Evolutionary conservation across 2,113 vertebrate species (phyloP).

Genomic region (Pyrgilauda ruficollis): DNA sequence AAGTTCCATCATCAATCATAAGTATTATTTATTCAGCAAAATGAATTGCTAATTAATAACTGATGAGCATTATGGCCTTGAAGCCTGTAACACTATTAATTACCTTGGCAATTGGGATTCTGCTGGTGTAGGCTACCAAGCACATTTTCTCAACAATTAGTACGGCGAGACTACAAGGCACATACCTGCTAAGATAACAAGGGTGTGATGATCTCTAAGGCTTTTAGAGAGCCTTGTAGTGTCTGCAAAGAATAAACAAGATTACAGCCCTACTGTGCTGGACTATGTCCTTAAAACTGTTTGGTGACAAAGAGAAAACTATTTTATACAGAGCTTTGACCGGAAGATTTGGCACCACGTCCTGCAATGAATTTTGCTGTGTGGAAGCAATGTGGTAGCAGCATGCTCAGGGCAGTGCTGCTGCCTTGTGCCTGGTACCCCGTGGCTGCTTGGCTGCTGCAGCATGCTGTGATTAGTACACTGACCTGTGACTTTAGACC

Average conservation of each 20-base stretch:
- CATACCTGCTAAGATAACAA: slow-evolving; percentile 76
- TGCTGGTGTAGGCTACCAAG: slow-evolving; percentile 80
- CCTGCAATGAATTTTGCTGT: not conserved
- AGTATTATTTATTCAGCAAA: slow-evolving; percentile 99
- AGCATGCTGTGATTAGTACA: not conserved
- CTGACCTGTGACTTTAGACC: not conserved
- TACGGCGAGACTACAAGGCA: slow-evolving; percentile 70
- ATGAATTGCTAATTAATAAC: slow-evolving; percentile 99
- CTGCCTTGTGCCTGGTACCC: not conserved
- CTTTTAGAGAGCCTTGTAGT: slow-evolving; percentile 58
- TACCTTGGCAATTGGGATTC: slow-evolving; percentile 89
- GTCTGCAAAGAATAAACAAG: slow-evolving; percentile 52
- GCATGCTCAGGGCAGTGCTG: not conserved
- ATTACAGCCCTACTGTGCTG: not conserved
- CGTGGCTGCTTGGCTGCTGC: not conserved
- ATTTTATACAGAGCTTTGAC: rapidly evolving
- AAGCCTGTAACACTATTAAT: slow-evolving; percentile 96
- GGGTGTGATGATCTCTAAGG: slow-evolving; percentile 51
- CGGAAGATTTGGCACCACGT: not conserved
- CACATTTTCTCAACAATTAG: slow-evolving; percentile 83
- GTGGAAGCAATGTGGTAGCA: not conserved
- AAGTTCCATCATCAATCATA: slow-evolving; percentile 99
- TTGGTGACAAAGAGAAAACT: not conserved
- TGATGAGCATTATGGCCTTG: slow-evolving; percentile 99
- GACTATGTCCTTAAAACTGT: not conserved